Evolutionary conservation across 2,113 vertebrate species (phyloP).

Genomic region (Corythornis madagascariensis): DNA sequence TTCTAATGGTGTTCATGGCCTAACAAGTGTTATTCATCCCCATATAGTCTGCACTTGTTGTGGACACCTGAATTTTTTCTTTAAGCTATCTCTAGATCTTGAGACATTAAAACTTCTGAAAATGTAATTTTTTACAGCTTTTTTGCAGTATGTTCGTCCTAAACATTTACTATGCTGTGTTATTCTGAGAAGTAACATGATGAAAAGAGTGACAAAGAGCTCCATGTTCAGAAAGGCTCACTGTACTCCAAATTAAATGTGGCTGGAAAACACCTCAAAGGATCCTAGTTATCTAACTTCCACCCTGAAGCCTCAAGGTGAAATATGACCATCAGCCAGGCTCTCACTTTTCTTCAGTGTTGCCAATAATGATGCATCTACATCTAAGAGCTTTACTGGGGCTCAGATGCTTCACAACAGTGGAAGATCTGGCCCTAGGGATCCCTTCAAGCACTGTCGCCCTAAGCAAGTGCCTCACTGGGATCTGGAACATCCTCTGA

Average conservation of each 20-base stretch:
- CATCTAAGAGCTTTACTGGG: neutral
- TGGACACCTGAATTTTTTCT: neutral
- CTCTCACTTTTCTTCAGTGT: neutral
- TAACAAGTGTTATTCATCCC: neutral
- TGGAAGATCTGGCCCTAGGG: neutral
- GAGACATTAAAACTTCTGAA: neutral
- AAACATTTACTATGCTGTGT: neutral
- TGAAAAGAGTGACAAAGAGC: neutral
- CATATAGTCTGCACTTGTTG: neutral
- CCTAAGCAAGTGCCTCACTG: neutral
- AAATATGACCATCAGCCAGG: neutral
- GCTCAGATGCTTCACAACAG: neutral
- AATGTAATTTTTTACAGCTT: neutral
- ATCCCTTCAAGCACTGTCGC: neutral
- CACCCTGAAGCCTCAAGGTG: neutral
- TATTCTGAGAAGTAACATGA: neutral
- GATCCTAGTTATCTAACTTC: neutral
- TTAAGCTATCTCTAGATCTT: neutral
- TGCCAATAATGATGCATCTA: neutral
- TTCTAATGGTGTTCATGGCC: neutral
- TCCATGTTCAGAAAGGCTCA: neutral
- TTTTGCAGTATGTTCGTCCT: neutral
- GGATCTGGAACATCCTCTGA: neutral
- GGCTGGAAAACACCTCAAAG: neutral
- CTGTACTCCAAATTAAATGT: neutral